Conservation (phyloP, 2,797 vertebrate species). For the Melanotaenia nigrans region DNA sequence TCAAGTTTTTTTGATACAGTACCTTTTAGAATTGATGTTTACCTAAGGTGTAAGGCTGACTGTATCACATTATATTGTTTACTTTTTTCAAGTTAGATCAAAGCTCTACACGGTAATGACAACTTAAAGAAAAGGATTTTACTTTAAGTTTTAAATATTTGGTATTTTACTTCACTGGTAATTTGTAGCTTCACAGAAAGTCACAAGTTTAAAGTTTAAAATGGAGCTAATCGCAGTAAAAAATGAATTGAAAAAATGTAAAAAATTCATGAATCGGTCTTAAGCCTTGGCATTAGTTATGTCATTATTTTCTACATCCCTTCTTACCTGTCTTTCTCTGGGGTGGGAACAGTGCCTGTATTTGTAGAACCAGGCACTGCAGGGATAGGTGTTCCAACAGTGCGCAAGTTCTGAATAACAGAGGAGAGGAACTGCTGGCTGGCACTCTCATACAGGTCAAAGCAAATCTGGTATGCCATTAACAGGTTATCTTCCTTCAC, state of each 20-base stretch:
- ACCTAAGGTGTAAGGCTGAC: not conserved
- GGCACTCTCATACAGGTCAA: constrained; percentile 98
- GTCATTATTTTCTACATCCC: not conserved
- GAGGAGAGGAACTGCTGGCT: constrained; percentile 99
- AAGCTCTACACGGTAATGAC: not conserved
- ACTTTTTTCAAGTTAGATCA: not conserved
- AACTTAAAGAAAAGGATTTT: not conserved
- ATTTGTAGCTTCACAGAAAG: not conserved
- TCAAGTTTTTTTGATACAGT: not conserved
- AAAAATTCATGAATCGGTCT: not conserved
- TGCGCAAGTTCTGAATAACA: constrained; percentile 96
- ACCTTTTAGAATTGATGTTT: not conserved
- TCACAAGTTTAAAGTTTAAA: not conserved
- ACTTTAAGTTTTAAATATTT: not conserved
- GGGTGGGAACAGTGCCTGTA: constrained; percentile 90
- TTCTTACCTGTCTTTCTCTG: constrained; percentile 91
- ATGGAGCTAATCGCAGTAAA: not conserved
- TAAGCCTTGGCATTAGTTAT: not conserved
- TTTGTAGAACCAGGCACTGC: constrained; percentile 97
- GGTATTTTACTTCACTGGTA: not conserved
- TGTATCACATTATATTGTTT: not conserved
- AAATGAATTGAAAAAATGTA: not conserved
- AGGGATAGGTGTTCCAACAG: constrained; percentile 94
- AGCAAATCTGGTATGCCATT: constrained; percentile 99
- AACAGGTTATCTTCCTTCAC: constrained; percentile 98